Conservation (phyloP, 2,113 vertebrate species). For the Rhombomys opimus region DNA sequence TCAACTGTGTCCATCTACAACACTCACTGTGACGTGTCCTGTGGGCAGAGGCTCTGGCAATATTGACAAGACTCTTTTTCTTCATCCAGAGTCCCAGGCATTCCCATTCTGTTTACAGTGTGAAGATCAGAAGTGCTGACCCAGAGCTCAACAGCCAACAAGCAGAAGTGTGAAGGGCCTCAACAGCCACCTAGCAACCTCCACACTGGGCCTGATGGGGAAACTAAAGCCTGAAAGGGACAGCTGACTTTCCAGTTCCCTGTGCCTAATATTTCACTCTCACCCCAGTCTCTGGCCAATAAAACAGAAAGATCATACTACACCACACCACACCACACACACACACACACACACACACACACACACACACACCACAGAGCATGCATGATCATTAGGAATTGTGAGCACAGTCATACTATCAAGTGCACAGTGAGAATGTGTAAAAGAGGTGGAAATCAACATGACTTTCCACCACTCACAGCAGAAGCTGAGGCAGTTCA, state of each 20-base stretch:
- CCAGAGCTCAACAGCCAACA: background rate
- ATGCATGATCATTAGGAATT: background rate
- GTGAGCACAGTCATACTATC: background rate
- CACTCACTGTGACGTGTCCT: background rate
- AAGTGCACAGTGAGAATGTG: background rate
- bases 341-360: background rate
- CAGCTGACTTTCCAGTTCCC: background rate
- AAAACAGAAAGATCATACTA: background rate
- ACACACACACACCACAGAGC: background rate
- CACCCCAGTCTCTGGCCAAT: background rate
- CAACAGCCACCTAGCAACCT: background rate
- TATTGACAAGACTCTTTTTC: background rate
- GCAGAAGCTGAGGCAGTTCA: background rate
- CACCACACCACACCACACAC: background rate
- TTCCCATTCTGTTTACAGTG: background rate
- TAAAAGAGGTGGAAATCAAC: background rate
- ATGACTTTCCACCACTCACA: background rate
- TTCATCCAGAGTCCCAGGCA: background rate
- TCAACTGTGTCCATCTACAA: fast-evolving
- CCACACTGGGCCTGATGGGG: fast-evolving
- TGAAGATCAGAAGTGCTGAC: background rate
- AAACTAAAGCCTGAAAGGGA: background rate
- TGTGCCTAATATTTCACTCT: background rate
- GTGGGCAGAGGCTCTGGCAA: fast-evolving
- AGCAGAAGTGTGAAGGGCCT: fast-evolving